Conservation (phyloP, 37 sponge, comb jelly and placozoan species). For the Chondrosia reniformis region DNA sequence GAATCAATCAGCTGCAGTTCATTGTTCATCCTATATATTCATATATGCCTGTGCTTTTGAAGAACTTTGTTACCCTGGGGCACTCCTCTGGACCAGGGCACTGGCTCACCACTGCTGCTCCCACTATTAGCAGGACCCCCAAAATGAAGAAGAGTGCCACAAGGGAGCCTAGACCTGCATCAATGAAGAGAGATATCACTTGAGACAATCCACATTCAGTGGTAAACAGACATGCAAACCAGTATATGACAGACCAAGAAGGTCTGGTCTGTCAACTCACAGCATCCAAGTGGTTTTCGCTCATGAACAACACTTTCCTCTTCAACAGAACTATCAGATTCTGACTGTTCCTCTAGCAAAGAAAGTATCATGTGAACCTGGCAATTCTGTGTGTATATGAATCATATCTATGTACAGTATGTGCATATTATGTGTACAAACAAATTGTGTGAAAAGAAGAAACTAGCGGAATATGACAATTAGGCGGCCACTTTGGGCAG, state of each 20-base stretch:
- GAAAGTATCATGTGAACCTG: not conserved
- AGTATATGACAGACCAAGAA: too few species aligned
- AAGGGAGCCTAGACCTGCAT: not conserved
- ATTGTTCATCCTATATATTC: not conserved
- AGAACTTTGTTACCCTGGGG: conserved; percentile 6
- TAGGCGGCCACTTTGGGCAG: too few species aligned
- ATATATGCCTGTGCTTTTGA: conserved; percentile 7
- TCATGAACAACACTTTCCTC: not conserved
- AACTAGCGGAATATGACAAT: too few species aligned
- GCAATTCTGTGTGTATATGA: not conserved
- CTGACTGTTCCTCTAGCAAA: not conserved
- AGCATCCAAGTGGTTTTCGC: too few species aligned
- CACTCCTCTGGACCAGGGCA: conserved; percentile 5
- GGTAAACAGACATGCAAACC: too few species aligned
- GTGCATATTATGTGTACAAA: not conserved
- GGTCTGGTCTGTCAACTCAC: too few species aligned
- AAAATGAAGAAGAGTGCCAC: not conserved
- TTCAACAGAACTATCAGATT: not conserved
- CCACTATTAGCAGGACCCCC: not conserved
- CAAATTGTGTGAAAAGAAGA: too few species aligned
- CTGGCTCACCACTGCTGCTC: not conserved
- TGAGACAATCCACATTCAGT: not conserved
- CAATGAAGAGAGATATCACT: not conserved
- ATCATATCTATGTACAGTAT: not conserved
- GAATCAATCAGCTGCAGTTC: too few species aligned